Percentiles rank a stretch among this genome's conserved stretches.
phyloP scores from a whole-genome alignment of 23 tunicate species.

The Ascidia mentula region DNA sequence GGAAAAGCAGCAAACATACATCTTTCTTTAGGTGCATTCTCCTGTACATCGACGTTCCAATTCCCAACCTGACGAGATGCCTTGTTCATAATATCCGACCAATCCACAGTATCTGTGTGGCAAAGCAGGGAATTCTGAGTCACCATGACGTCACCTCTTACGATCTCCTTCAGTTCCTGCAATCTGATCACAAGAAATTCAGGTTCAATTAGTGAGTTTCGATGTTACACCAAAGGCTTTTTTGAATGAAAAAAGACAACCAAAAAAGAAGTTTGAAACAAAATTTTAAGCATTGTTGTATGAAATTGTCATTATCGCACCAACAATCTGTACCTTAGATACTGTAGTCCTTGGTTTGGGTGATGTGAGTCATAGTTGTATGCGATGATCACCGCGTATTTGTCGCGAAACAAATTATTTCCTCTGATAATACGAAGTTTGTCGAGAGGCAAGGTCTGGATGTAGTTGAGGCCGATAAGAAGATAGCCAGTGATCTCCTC shows the following conservation, averaged over 20 bases:
- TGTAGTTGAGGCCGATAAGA: constrained; percentile 67
- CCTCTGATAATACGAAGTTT: constrained; percentile 72
- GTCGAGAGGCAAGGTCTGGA: constrained; percentile 63
- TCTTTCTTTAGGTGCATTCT: constrained; percentile 1
- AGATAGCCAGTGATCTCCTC: constrained; percentile 86
- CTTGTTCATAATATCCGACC: constrained; percentile 61
- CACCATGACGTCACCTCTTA: constrained; percentile 54
- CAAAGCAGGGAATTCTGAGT: constrained; percentile 30
- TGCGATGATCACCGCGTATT: constrained; percentile 43
- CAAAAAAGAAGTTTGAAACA: too few species aligned
- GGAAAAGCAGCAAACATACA: constrained; percentile 9
- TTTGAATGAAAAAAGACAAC: too few species aligned
- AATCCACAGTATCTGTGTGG: constrained; percentile 60
- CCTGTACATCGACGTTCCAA: constrained; percentile 36
- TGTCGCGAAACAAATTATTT: constrained; percentile 39
- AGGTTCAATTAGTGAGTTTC: too few species aligned
- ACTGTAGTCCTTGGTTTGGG: constrained; percentile 37
- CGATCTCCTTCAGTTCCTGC: constrained; percentile 66
- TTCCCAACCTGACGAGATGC: constrained; percentile 8
- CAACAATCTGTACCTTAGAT: constrained; percentile 66
- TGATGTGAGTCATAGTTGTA: constrained; percentile 40
- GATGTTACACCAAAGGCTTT: too few species aligned
- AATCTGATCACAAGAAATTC: too few species aligned
- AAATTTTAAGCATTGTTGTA: too few species aligned
- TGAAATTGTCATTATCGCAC: too few species aligned